phyloP scores from a whole-genome alignment of 1,140 invertebrate species.

The Zophobas atratus region DNA sequence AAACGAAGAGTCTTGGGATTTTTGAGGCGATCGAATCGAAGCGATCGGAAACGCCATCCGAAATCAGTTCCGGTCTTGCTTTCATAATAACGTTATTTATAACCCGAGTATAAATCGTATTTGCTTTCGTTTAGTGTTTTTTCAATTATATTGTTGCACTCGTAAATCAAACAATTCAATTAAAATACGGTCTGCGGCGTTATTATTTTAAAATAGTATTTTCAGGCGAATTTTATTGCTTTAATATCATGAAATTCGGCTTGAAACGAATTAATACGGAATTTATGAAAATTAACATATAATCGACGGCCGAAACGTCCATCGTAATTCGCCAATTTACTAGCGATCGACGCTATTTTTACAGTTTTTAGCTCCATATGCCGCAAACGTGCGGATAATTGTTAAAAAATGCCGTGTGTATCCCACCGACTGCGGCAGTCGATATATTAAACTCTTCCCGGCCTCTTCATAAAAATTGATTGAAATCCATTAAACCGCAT shows the following conservation, averaged over 20 bases:
- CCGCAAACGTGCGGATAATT: too few species aligned
- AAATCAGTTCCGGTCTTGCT: constrained; percentile 14
- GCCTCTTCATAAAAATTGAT: too few species aligned
- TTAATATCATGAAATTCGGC: constrained; percentile 17
- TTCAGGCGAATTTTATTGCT: constrained; percentile 28
- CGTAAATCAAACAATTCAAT: constrained; percentile 32
- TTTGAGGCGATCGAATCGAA: constrained; percentile 10
- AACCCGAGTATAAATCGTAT: background rate
- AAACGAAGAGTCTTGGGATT: constrained; percentile 1
- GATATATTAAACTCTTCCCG: too few species aligned
- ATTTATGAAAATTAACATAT: constrained; percentile 41
- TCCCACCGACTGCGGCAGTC: too few species aligned
- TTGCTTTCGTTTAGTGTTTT: background rate
- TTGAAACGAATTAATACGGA: constrained; percentile 12
- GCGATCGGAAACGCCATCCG: background rate
- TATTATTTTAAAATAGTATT: constrained; percentile 33
- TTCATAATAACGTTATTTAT: constrained; percentile 14
- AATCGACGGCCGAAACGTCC: constrained; percentile 1
- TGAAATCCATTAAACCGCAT: too few species aligned
- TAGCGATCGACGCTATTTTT: background rate
- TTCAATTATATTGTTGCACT: background rate
- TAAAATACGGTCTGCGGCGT: constrained; percentile 22
- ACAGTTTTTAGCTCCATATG: too few species aligned
- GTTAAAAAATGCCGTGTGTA: too few species aligned
- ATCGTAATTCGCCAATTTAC: background rate